Conservation (phyloP, 2,888 invertebrate species). For the Sabatieria punctata region DNA sequence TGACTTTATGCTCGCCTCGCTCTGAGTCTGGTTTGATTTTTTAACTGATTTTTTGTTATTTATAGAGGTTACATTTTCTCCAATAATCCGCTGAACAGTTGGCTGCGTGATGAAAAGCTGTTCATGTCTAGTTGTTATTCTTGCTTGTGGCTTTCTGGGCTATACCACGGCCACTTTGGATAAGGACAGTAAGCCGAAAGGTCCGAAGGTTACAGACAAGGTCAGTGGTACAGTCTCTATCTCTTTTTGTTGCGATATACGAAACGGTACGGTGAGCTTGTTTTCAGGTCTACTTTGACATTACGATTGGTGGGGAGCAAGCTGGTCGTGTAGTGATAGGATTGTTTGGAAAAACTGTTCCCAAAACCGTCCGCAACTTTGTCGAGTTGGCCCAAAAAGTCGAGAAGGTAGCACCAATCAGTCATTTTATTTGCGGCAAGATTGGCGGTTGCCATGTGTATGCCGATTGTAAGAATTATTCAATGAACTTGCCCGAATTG, state of each 20-base stretch:
- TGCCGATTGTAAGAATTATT: no score
- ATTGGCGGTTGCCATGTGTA: no score
- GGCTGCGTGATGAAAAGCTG: no score
- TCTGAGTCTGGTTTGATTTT: no score
- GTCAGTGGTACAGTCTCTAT: slow-evolving; percentile 10
- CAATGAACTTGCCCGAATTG: no score
- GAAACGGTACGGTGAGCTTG: background rate
- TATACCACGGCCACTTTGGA: slow-evolving; percentile 8
- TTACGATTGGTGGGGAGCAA: slow-evolving; percentile 52
- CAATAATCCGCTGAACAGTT: no score
- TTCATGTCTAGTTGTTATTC: no score
- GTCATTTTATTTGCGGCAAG: no score
- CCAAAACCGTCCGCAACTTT: slow-evolving; percentile 71
- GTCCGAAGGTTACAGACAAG: slow-evolving; percentile 29
- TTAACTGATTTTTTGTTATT: no score
- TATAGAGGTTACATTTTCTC: no score
- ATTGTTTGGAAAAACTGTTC: slow-evolving; percentile 67
- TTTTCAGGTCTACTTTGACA: slow-evolving; percentile 57
- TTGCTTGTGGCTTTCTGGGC: no score
- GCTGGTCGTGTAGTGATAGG: slow-evolving; percentile 64
- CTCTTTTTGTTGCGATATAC: background rate
- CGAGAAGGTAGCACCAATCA: slow-evolving; percentile 19
- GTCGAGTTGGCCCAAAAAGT: slow-evolving; percentile 49
- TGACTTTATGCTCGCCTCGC: no score
- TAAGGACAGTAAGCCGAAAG: slow-evolving; percentile 16